Percentiles rank a stretch among this genome's conserved stretches.
Conservation (phyloP, 92 coral and sea anemone species). For the Paramuricea clavata region DNA sequence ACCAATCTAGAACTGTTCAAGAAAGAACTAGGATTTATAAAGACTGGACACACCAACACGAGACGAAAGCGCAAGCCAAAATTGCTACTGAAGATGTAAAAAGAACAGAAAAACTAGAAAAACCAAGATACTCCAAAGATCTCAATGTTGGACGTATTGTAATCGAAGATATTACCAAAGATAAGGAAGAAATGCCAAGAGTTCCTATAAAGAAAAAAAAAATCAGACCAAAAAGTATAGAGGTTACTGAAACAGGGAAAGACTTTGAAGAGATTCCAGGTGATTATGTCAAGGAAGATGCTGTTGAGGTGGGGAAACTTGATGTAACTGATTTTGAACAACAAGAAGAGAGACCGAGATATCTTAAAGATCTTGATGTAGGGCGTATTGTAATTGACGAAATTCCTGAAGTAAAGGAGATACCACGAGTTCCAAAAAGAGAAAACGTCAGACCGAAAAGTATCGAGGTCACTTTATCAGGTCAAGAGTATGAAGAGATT, state of each 20-base stretch:
- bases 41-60: background rate
- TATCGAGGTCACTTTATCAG: constrained; percentile 3
- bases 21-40: background rate
- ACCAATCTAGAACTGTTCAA: background rate
- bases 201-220: background rate
- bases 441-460: constrained; percentile 15
- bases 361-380: background rate
- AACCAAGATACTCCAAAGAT: background rate
- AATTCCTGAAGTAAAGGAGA: background rate
- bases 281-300: background rate
- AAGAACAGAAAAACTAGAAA: constrained; percentile 7
- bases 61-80: background rate
- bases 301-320: constrained; percentile 1
- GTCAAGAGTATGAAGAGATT: constrained; percentile 19
- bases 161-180: background rate
- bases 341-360: background rate
- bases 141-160: background rate
- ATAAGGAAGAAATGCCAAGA: background rate
- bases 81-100: background rate
- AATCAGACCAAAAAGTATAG: constrained; percentile 14
- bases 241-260: background rate
- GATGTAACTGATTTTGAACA: constrained; percentile 8
- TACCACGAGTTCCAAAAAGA: background rate
- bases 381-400: constrained; percentile 6
- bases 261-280: constrained; percentile 11